These are phyloP conservation scores for Notolepis coatsorum DNA, from an alignment of 2,797 vertebrate species.

Conservation along the genomic window DNA sequence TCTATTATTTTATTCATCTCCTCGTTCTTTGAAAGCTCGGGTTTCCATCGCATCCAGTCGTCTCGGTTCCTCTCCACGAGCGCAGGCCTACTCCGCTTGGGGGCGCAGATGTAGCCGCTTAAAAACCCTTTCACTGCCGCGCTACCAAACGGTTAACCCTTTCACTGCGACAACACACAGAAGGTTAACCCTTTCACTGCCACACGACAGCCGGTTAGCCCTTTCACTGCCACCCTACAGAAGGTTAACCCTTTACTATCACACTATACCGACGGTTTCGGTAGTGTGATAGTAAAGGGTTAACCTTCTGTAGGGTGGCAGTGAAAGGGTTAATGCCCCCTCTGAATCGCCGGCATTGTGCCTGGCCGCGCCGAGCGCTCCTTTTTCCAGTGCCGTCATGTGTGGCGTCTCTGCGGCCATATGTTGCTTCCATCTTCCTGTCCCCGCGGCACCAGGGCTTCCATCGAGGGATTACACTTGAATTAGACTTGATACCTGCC, in stretches of 20 bases:
- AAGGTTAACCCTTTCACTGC: too few species aligned
- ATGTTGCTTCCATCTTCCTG: conserved; percentile 5
- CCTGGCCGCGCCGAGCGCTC: conserved; percentile 14
- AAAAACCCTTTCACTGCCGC: conserved; percentile 44
- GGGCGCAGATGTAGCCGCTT: conserved; percentile 60
- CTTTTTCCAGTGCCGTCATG: conserved; percentile 53
- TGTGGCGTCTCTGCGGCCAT: conserved; percentile 27
- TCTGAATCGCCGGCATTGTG: conserved; percentile 42
- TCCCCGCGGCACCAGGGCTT: conserved; percentile 4
- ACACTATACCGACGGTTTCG: too few species aligned
- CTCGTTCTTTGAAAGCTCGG: conserved; percentile 56
- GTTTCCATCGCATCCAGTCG: conserved; percentile 65
- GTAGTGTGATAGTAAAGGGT: too few species aligned
- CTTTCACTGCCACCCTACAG: too few species aligned
- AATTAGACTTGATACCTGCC: conserved; percentile 31
- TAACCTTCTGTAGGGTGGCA: too few species aligned
- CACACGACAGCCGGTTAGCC: too few species aligned
- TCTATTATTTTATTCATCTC: too few species aligned
- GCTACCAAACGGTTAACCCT: too few species aligned
- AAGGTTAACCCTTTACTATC: too few species aligned
- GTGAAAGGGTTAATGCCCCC: too few species aligned
- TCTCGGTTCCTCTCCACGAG: conserved; percentile 63
- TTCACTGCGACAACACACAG: too few species aligned
- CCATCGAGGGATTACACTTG: conserved; percentile 7
- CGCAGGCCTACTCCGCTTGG: too few species aligned